Conservation (phyloP, 2,797 vertebrate species). For the Pipistrellus pygmaeus region DNA sequence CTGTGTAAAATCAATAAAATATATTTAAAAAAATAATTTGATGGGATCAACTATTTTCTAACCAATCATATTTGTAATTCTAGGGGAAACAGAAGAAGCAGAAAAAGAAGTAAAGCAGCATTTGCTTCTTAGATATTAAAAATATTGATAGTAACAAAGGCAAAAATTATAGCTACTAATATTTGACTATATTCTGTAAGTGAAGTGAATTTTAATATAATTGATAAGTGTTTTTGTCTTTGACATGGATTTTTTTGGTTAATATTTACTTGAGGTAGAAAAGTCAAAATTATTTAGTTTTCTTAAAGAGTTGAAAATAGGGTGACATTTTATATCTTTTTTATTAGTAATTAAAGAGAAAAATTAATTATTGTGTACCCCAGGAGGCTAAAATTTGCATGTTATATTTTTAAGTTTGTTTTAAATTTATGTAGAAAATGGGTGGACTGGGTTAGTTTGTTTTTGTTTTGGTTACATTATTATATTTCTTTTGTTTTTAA, state of each 20-base stretch:
- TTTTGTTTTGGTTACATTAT: neutral
- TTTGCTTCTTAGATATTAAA: neutral
- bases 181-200: neutral
- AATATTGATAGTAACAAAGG: neutral
- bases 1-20: too few relatives aligned
- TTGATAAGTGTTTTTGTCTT: constrained; percentile 1
- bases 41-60: neutral
- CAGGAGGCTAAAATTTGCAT: neutral
- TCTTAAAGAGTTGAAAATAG: neutral
- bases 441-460: neutral
- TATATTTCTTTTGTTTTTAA: constrained; percentile 11
- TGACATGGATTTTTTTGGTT: neutral
- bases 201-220: neutral
- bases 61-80: neutral
- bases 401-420: neutral
- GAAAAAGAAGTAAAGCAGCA: neutral
- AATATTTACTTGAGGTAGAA: neutral
- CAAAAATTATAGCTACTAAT: neutral
- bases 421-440: neutral
- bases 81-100: neutral
- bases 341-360: neutral
- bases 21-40: too few relatives aligned
- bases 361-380: neutral
- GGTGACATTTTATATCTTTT: neutral
- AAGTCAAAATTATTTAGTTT: neutral